Conservation (phyloP, 2,113 vertebrate genomes). For the Pangasianodon hypophthalmus region DNA sequence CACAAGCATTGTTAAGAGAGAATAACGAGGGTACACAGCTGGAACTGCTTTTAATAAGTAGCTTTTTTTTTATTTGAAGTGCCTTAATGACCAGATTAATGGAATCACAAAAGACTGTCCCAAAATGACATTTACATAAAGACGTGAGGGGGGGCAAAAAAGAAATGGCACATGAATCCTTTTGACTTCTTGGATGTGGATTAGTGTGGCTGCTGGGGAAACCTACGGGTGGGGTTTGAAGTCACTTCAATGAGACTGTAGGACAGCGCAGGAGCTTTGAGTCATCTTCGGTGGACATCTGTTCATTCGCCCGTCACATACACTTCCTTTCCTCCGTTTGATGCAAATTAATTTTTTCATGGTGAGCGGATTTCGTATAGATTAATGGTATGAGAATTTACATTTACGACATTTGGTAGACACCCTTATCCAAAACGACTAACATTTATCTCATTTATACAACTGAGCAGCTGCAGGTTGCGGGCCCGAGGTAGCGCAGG, state of each 20-base stretch:
- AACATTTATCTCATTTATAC: too few relatives aligned
- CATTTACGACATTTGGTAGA: background rate
- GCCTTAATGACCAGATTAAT: slow-evolving; percentile 80
- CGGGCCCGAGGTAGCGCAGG: too few relatives aligned
- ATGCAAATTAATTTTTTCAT: slow-evolving; percentile 34
- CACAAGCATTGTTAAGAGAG: slow-evolving; percentile 72
- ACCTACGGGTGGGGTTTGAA: slow-evolving; percentile 79
- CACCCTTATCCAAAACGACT: too few relatives aligned
- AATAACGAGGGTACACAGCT: slow-evolving; percentile 77
- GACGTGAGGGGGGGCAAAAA: background rate
- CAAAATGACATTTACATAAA: slow-evolving; percentile 64
- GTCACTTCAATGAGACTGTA: slow-evolving; percentile 71
- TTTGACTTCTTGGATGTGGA: slow-evolving; percentile 65
- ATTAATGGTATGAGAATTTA: slow-evolving; percentile 6
- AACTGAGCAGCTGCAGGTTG: too few relatives aligned
- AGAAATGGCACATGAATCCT: slow-evolving; percentile 40
- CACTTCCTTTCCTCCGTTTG: slow-evolving; percentile 33
- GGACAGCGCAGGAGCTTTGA: slow-evolving; percentile 67
- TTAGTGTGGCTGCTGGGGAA: slow-evolving; percentile 62
- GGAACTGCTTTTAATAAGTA: slow-evolving; percentile 81
- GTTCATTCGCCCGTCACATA: slow-evolving; percentile 69
- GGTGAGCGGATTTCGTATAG: background rate
- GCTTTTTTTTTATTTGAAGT: slow-evolving; percentile 74
- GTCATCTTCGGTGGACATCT: slow-evolving; percentile 71
- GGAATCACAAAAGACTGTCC: slow-evolving; percentile 61